Percentiles rank a stretch among this genome's conserved stretches.
These are phyloP conservation scores for Argynnis bischoffii DNA, from an alignment of 2,888 invertebrate species.

Conservation along the genomic window DNA sequence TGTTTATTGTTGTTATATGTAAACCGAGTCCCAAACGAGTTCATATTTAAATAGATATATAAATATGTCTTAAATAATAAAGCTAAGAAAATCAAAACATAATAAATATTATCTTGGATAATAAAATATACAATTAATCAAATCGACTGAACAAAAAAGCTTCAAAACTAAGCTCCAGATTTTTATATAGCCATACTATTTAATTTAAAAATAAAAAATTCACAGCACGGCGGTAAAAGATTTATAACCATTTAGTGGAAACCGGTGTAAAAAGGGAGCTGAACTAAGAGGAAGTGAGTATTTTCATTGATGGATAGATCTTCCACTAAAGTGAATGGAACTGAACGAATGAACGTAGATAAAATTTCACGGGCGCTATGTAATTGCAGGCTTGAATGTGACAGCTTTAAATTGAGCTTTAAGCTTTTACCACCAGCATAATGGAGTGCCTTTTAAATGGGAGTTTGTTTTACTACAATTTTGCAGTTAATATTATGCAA, in stretches of 20 bases:
- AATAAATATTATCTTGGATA: no score
- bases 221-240: neutral
- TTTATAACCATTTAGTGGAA: constrained; percentile 19
- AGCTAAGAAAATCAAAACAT: no score
- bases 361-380: constrained; percentile 14
- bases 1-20: no score
- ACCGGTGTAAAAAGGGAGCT: constrained; percentile 1
- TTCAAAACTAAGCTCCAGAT: no score
- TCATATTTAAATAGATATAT: no score
- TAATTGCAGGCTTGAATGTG: constrained; percentile 22
- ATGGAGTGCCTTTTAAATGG: constrained; percentile 12
- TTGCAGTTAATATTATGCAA: constrained; percentile 6
- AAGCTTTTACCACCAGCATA: constrained; percentile 20
- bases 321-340: constrained; percentile 18
- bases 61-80: no score
- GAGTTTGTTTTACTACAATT: constrained; percentile 15
- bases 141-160: no score
- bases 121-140: no score
- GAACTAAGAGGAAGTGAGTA: constrained; percentile 17
- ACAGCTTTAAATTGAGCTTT: constrained; percentile 20
- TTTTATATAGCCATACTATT: no score
- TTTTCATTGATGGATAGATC: constrained; percentile 22
- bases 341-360: constrained; percentile 18
- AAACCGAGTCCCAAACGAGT: no score
- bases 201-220: constrained; percentile 10